Base-by-base conservation (phyloP, 2,113 vertebrate species). In the Pseudorhombus dupliciocellatus region DNA sequence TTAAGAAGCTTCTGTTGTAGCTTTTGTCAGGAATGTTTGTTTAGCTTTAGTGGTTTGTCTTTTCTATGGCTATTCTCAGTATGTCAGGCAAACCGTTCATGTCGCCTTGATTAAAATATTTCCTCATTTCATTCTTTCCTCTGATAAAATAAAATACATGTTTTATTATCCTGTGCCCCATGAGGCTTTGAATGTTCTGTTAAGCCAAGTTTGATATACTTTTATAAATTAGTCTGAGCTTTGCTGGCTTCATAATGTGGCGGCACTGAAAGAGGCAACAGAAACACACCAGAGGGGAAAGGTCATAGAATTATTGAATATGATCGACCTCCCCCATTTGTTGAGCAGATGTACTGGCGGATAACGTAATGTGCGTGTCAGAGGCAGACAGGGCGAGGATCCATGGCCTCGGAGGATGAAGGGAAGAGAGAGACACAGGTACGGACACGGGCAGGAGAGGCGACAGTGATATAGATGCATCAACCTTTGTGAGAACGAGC, bases 281-380 rank as follows among this genome's bases (percentile, higher is more conserved):
- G 83, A 78, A 79, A 79, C 71, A 84, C 73, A 76, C 76, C 70
- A 71, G 46, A 66, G 59, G 40, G 66, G 81, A 83, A 88, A 89
- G 87, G 87, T 88, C 89, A 86, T 68, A 89, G 86, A 80, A 91
- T 90, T 90, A 88, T 86, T 84, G 84, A 84, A 90, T 78, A 86
- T 90, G 84, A 92, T 90, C 64, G 83, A 91, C 87, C 84, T 79
- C 65, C 68, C 77, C 85, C 24, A 84, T 90, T 84, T 88, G 79
- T 92, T 86, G 87, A 55, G 79, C 83, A 57, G 75, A 82, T 86
- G 80, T 81, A 71, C 60, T 54, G 72, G 69, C 21, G 57, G 85
- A 83, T 83, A 87, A 90, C 88, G 80, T 89, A 87, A 88, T 90
- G 84, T 85, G 81, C 76, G 66, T 87, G 83, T 90, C 84, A 87